Conservation (phyloP, 2,113 vertebrate species). For the Pionites leucogaster region DNA sequence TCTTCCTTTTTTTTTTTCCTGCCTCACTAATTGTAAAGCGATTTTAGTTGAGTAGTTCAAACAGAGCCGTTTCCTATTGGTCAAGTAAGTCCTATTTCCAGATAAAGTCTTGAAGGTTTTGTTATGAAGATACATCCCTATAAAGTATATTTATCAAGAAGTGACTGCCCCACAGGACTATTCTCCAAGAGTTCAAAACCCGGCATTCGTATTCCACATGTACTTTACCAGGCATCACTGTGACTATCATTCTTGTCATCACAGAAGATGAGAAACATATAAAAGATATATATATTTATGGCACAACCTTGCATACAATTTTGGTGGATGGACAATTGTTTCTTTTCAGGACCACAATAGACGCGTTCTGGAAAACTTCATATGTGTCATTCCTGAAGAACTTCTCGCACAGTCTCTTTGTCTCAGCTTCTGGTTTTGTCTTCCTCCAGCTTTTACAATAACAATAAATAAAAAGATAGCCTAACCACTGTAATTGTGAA, state of each 20-base stretch:
- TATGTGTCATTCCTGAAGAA: not conserved
- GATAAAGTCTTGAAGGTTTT: not conserved
- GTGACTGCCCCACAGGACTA: not conserved
- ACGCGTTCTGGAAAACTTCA: not conserved
- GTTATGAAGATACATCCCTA: not conserved
- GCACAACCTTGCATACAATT: not conserved
- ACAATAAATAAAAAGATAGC: not conserved
- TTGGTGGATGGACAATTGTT: not conserved
- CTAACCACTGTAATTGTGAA: not conserved
- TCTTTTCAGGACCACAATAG: not conserved
- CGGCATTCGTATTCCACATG: not conserved
- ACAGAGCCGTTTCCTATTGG: not conserved
- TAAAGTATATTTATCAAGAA: not conserved
- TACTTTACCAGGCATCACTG: not conserved
- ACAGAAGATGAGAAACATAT: not conserved
- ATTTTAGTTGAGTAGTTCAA: not conserved
- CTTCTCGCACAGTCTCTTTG: not conserved
- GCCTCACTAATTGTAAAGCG: not conserved
- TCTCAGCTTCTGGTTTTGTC: not conserved
- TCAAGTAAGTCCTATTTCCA: not conserved
- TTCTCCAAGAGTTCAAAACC: not conserved
- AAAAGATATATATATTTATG: not conserved
- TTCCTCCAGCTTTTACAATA: not conserved
- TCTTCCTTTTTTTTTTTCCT: fast-evolving
- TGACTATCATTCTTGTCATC: not conserved